Evolutionary conservation across 1,140 invertebrate genomes (phyloP).

Genomic region (Venturia canescens): DNA sequence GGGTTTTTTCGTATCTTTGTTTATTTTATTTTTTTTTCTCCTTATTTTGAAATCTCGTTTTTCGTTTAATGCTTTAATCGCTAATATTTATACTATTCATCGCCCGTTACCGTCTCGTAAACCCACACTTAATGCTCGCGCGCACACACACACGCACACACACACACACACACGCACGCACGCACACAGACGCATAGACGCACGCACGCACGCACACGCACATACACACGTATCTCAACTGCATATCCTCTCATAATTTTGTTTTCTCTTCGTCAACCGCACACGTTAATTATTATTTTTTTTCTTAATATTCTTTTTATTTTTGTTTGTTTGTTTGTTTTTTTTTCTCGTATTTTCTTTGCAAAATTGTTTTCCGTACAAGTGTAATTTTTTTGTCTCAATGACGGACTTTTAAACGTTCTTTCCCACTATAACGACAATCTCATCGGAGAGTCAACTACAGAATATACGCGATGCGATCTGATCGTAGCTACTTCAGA

Average conservation of each 20-base stretch:
- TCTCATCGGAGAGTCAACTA: constrained; percentile 65
- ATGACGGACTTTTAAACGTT: constrained; percentile 34
- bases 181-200: constrained; percentile 55
- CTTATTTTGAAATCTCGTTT: constrained; percentile 61
- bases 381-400: not conserved
- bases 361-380: too few species aligned
- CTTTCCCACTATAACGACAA: constrained; percentile 48
- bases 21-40: constrained; percentile 20
- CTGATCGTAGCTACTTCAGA: constrained; percentile 63
- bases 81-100: constrained; percentile 64
- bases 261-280: constrained; percentile 8
- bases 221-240: constrained; percentile 50
- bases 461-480: constrained; percentile 63
- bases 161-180: constrained; percentile 55
- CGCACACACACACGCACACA: constrained; percentile 55
- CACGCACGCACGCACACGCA: constrained; percentile 50
- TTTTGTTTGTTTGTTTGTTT: constrained; percentile 44
- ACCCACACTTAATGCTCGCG: too few species aligned
- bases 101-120: constrained; percentile 55
- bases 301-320: constrained; percentile 17
- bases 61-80: constrained; percentile 65
- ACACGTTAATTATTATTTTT: constrained; percentile 31
- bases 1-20: too few species aligned
- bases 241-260: constrained; percentile 22
- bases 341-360: constrained; percentile 6